These are phyloP conservation scores for Athalia circularis DNA, from an alignment of 2,888 invertebrate species.

Conservation along the genomic window DNA sequence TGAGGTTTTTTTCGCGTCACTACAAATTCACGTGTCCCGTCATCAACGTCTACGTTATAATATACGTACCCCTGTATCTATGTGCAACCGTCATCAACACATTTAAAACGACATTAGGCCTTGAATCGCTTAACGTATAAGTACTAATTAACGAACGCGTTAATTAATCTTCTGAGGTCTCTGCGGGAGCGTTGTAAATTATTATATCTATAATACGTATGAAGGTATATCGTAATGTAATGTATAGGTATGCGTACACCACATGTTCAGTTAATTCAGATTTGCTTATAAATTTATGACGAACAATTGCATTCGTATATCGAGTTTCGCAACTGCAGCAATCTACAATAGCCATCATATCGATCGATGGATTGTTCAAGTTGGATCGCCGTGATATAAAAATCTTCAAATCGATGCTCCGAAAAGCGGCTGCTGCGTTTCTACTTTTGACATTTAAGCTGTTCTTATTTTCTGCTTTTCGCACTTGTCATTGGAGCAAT, in stretches of 20 bases:
- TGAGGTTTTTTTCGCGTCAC: background rate
- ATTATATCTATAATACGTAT: conserved; percentile 1
- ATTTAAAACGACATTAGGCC: background rate
- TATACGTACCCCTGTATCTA: no score
- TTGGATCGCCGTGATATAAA: no score
- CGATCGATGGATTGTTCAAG: no score
- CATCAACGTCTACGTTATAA: background rate
- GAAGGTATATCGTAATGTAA: background rate
- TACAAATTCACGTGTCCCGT: background rate
- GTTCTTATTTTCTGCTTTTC: no score
- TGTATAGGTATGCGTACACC: background rate
- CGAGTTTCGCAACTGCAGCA: background rate
- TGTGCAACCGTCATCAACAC: background rate
- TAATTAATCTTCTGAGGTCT: background rate
- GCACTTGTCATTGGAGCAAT: no score
- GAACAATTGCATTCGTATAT: no score
- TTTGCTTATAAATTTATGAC: no score
- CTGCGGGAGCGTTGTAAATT: background rate
- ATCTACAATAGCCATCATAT: background rate
- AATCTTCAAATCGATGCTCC: no score
- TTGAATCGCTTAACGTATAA: conserved; percentile 11
- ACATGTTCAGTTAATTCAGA: no score
- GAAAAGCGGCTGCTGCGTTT: no score
- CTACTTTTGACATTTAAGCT: no score
- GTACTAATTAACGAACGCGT: conserved; percentile 29